Conservation (phyloP, 2,113 vertebrate species). For the Chascanopsetta lugubris region DNA sequence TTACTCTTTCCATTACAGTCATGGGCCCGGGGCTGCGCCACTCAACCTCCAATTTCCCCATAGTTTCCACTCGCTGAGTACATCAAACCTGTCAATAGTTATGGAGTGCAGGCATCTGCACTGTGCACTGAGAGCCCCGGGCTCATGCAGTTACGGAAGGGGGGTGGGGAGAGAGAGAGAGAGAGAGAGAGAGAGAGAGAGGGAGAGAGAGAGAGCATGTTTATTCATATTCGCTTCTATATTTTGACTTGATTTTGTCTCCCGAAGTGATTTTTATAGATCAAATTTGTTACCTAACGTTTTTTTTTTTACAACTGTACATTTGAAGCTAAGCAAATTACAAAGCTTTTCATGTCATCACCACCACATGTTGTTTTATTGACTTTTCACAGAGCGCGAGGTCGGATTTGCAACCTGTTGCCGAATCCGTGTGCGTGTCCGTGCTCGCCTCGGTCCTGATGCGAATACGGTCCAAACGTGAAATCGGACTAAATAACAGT, state of each 20-base stretch:
- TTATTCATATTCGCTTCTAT: not conserved
- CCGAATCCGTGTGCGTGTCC: too few relatives aligned
- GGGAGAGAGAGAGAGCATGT: slow-evolving; percentile 17
- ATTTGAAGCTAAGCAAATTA: too few relatives aligned
- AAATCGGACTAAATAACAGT: too few relatives aligned
- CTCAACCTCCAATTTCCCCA: slow-evolving; percentile 78
- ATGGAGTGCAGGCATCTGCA: slow-evolving; percentile 76
- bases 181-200: slow-evolving; percentile 18
- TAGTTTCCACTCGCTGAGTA: slow-evolving; percentile 79
- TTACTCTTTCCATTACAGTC: slow-evolving; percentile 87
- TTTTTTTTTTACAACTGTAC: not conserved
- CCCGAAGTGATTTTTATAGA: not conserved
- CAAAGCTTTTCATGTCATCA: too few relatives aligned
- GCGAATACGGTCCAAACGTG: too few relatives aligned
- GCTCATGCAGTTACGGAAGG: slow-evolving; percentile 24
- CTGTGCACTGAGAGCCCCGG: slow-evolving; percentile 35
- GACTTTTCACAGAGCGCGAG: too few relatives aligned
- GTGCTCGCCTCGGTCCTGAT: too few relatives aligned
- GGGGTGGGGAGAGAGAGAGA: slow-evolving; percentile 30
- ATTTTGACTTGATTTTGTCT: not conserved
- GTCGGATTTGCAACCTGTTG: too few relatives aligned
- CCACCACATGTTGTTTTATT: not conserved
- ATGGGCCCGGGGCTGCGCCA: slow-evolving; percentile 77
- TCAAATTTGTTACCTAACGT: not conserved
- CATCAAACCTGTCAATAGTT: slow-evolving; percentile 87